Base-by-base conservation (phyloP, 2,797 vertebrate species). In the Betta splendens region DNA sequence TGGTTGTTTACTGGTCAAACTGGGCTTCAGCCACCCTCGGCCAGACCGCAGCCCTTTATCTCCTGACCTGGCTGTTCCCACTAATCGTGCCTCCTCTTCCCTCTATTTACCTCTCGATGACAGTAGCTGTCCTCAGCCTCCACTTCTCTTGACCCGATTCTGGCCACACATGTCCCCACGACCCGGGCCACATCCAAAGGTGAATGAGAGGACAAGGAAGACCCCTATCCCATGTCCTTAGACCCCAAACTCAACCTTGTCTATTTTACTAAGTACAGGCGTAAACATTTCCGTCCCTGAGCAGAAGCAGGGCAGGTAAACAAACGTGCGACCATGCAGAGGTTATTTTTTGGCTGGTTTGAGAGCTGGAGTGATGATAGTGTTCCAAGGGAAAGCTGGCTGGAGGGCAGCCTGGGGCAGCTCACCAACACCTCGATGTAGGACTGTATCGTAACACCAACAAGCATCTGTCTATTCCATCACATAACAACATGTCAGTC, bases 41-140 rank as follows among this genome's bases (percentile, higher is more conserved):
- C 60, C 67, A 74, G 70, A 68, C 74, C 80, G 68, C 67, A 46
- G 75, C 83, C 87, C 83, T 92, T 95, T 94, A 94, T 95, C 93
- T 95, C 88, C 72, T 59, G 75, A 66, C 60, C 75, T 83, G 79
- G n/a, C n/a, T 87, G 65, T 91, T 90, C 91, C 84, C 83, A 86
- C 84, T 76, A 84, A 90, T 87, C 89, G 85, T 50, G 53, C 71
- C 73, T 86, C 85, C 89, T 75, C 89, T 85, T 85, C 86, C 89
- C 77, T 87, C 80, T 94, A 90, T 97, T 97, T 96, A 95, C 80
- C 87, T 77, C 89, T 61, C 60, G 93, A 84, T 93, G 92, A 95
- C 94, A 95, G 91, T 93, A 94, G 90, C 94, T 95, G 94, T 95
- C 94, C 86, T 88, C 92, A 86, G 80, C 84, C 91, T 72, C 67